Evolutionary conservation across 2,797 vertebrate species (phyloP).

Genomic region (Mormyrops attenuatus): DNA sequence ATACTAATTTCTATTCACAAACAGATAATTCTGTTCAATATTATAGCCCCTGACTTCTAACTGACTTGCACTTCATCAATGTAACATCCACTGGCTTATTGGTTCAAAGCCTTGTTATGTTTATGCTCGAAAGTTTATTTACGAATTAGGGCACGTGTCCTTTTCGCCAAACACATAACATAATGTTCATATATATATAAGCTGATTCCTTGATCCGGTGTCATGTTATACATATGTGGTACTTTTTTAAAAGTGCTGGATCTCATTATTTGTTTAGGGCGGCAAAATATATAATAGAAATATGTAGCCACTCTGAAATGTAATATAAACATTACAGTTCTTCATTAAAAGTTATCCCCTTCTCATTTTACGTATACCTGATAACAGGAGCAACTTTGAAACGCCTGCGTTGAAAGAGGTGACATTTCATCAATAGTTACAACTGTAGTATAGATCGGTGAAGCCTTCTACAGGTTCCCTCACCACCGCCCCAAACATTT

Average conservation of each 20-base stretch:
- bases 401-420: constrained; percentile 41
- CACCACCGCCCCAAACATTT: constrained; percentile 40
- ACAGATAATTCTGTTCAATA: not conserved
- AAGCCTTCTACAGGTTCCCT: constrained; percentile 43
- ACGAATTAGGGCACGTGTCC: not conserved
- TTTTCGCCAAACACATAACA: not conserved
- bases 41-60: not conserved
- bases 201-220: not conserved
- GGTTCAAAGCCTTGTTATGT: not conserved
- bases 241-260: not conserved
- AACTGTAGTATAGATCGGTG: constrained; percentile 47
- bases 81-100: not conserved
- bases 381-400: constrained; percentile 45
- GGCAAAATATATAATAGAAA: not conserved
- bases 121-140: not conserved
- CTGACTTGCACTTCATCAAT: not conserved
- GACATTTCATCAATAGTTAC: constrained; percentile 52
- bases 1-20: not conserved
- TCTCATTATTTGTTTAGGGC: not conserved
- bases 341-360: constrained; percentile 12
- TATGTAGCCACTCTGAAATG: not conserved
- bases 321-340: not conserved
- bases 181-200: not conserved
- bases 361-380: constrained; percentile 32
- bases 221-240: not conserved